Conservation (phyloP, 2,113 vertebrate genomes). For the Macroglossus sobrinus region DNA sequence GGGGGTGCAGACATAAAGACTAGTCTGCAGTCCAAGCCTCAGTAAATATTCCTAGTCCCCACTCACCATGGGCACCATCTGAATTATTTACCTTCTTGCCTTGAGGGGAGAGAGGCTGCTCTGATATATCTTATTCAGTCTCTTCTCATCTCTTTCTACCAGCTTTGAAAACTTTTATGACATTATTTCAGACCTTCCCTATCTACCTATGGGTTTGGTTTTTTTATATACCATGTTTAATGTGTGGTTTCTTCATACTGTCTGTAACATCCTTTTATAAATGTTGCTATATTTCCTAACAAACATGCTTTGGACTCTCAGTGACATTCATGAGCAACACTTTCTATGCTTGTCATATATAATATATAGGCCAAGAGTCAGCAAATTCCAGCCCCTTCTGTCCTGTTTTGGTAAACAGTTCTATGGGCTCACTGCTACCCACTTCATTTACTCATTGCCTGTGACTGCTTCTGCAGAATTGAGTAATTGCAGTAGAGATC, state of each 20-base stretch:
- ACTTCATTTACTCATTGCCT: not conserved
- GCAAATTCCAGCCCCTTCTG: not conserved
- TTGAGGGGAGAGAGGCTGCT: not conserved
- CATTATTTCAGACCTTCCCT: not conserved
- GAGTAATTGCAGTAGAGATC: not conserved
- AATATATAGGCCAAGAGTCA: not conserved
- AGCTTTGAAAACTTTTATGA: not conserved
- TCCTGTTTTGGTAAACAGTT: not conserved
- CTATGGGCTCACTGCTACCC: not conserved
- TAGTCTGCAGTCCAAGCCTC: not conserved
- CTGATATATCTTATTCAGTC: not conserved
- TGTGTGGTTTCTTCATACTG: not conserved
- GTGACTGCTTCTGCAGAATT: not conserved
- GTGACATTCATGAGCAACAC: not conserved
- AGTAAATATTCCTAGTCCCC: not conserved
- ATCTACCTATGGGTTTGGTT: not conserved
- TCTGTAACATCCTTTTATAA: not conserved
- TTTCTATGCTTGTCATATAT: not conserved
- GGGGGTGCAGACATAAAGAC: not conserved
- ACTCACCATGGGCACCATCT: not conserved
- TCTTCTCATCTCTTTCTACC: not conserved
- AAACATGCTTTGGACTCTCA: not conserved
- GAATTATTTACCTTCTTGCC: not conserved
- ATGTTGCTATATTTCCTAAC: not conserved
- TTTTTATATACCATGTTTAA: not conserved